A percentile compares a stretch with the other conserved stretches of the same genome.
Evolutionary conservation across 2,888 invertebrate genomes (phyloP).

Genomic region (Rapana venosa): DNA sequence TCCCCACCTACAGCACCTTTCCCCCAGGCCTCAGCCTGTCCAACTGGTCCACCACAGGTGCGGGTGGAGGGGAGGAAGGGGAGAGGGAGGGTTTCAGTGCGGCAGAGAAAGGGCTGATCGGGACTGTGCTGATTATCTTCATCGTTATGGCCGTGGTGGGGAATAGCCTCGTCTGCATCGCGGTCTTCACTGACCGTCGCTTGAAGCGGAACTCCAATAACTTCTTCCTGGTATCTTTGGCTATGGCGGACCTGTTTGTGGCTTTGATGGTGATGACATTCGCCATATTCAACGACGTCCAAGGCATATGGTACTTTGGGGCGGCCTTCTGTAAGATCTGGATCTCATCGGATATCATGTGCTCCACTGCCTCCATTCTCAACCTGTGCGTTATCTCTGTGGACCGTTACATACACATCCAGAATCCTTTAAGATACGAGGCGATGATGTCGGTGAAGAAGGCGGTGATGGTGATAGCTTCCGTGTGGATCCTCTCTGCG

Average conservation of each 20-base stretch:
- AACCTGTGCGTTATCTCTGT: slow-evolving; percentile 98
- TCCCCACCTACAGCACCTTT: background rate
- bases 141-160: slow-evolving; percentile 96
- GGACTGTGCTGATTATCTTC: slow-evolving; percentile 91
- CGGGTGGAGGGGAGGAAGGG: background rate
- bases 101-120: slow-evolving; percentile 78
- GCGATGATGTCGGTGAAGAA: slow-evolving; percentile 81
- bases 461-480: slow-evolving; percentile 85
- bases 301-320: slow-evolving; percentile 98
- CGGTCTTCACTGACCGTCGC: slow-evolving; percentile 97
- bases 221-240: slow-evolving; percentile 91
- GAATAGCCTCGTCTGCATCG: slow-evolving; percentile 97
- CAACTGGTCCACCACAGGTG: background rate
- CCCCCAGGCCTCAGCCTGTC: background rate
- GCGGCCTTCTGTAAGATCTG: slow-evolving; percentile 97
- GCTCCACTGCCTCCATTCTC: slow-evolving; percentile 98
- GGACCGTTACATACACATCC: slow-evolving; percentile 89
- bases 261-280: slow-evolving; percentile 99
- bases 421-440: slow-evolving; percentile 80
- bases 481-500: slow-evolving; percentile 95
- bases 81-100: slow-evolving; percentile 47
- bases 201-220: slow-evolving; percentile 81
- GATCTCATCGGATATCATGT: slow-evolving; percentile 99
- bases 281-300: slow-evolving; percentile 96
- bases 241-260: slow-evolving; percentile 97